Evolutionary conservation across 2,888 invertebrate species (phyloP).

Genomic region (Emmelina monodactyla): DNA sequence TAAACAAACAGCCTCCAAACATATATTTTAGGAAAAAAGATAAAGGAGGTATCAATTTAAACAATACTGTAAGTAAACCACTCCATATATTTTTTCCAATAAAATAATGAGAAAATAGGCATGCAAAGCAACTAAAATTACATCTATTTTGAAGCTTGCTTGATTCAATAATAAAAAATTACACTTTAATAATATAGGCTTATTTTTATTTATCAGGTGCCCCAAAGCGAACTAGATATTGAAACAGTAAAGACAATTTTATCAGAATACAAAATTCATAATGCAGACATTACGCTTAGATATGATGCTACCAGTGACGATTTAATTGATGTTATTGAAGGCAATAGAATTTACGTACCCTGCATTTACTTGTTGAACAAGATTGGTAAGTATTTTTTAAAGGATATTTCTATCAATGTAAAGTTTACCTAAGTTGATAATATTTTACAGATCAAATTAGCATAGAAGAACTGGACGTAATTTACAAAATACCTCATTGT

Average conservation of each 20-base stretch:
- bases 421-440: too few species aligned
- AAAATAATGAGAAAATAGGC: too few species aligned
- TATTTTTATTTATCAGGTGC: conserved; percentile 61
- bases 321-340: conserved; percentile 97
- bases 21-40: conserved; percentile 96
- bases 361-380: conserved; percentile 99
- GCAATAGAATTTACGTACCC: conserved; percentile 97
- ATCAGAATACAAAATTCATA: conserved; percentile 98
- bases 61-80: conserved; percentile 77
- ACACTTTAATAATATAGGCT: too few species aligned
- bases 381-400: conserved; percentile 74
- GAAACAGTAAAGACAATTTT: conserved; percentile 96
- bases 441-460: conserved; percentile 82
- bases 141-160: too few species aligned
- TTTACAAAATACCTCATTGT: conserved; percentile 99
- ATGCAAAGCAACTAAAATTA: too few species aligned
- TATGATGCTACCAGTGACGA: conserved; percentile 98
- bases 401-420: too few species aligned
- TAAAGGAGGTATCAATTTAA: conserved; percentile 98
- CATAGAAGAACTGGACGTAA: conserved; percentile 95
- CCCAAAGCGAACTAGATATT: conserved; percentile 91
- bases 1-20: conserved; percentile 97
- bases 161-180: too few species aligned
- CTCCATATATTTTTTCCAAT: too few species aligned
- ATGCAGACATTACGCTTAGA: conserved; percentile 95